Base-by-base conservation (phyloP, 2,113 vertebrate species). In the Microcebus jonahi region DNA sequence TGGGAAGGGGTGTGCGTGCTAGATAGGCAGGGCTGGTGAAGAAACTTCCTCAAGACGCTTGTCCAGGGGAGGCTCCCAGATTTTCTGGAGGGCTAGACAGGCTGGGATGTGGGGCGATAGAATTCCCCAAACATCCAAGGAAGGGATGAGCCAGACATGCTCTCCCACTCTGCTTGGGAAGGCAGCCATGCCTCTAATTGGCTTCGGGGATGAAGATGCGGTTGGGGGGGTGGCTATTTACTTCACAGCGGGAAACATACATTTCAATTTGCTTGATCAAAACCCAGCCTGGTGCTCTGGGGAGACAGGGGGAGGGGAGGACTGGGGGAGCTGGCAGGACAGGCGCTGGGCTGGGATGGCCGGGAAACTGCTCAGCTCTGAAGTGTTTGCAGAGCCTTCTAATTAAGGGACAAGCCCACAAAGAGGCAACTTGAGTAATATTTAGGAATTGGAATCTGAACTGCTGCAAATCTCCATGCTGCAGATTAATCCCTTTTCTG, bases 231-330 rank as follows among this genome's bases (percentile, higher is more conserved):
- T 65, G 55, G 79, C 92, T 96, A 90, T 97, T 98, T 96, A 97
- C 88, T 67, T 76, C 94, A 96, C 94, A 96, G 96, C 65, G 20
- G 95, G 94, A 93, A 95, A 63, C 73, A 87, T 80, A 80, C 68
- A 80, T 94, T 95, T 94, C 91, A 67, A 90, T 97, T 96, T 96
- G 92, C 63, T 83, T 93, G 87, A 96, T 96, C 95, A 95, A 90
- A 96, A 96, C 67, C 75, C 76, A 90, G 89, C 21, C 83, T 95
- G 68, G 57, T 85, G 17, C 90, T 93, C 85, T 86, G 21, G 31
- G 57, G 80, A 77, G 36, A 39, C 34, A n/a, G 4, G 8, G 20
- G 48, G 53, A 42, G 59, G 81, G n/a, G 21, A 2, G 5, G 18
- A 61, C 8, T 36, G 36, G 87, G 76, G 76, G 61, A 93, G 70